Conservation (phyloP, 2,888 invertebrate species). For the Zygogramma bicolorata region DNA sequence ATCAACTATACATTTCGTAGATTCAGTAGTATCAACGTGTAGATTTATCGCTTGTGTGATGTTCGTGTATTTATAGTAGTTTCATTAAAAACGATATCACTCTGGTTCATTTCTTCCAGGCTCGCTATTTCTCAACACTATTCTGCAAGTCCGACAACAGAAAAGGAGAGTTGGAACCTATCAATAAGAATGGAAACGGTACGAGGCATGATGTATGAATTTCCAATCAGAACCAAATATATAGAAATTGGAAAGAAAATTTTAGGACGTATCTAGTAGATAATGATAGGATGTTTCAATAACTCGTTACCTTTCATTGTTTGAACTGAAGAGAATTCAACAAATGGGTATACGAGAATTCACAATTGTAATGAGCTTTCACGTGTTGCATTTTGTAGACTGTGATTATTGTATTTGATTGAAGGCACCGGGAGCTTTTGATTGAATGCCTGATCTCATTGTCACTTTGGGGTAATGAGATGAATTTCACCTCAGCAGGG, state of each 20-base stretch:
- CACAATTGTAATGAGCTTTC: not conserved
- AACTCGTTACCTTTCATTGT: not conserved
- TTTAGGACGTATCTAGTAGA: not conserved
- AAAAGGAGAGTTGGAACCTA: slow-evolving; percentile 44
- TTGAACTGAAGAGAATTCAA: not conserved
- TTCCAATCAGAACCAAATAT: not conserved
- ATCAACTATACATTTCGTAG: no score
- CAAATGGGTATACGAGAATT: not conserved
- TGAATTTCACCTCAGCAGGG: no score
- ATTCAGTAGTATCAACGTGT: no score
- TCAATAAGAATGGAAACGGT: slow-evolving; percentile 45
- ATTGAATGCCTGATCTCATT: no score
- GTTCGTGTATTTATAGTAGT: no score
- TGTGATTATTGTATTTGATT: not conserved
- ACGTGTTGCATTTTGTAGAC: not conserved
- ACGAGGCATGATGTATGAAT: slow-evolving; percentile 19
- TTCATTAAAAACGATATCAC: no score
- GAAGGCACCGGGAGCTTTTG: no score
- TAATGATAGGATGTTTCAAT: not conserved
- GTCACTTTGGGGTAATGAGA: no score
- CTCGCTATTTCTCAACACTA: slow-evolving; percentile 53
- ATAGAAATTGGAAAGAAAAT: not conserved
- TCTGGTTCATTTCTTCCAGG: slow-evolving; percentile 49
- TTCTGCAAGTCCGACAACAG: slow-evolving; percentile 33
- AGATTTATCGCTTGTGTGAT: no score